Evolutionary conservation across 2,888 invertebrate species (phyloP).

Genomic region (Chrysolina americana): DNA sequence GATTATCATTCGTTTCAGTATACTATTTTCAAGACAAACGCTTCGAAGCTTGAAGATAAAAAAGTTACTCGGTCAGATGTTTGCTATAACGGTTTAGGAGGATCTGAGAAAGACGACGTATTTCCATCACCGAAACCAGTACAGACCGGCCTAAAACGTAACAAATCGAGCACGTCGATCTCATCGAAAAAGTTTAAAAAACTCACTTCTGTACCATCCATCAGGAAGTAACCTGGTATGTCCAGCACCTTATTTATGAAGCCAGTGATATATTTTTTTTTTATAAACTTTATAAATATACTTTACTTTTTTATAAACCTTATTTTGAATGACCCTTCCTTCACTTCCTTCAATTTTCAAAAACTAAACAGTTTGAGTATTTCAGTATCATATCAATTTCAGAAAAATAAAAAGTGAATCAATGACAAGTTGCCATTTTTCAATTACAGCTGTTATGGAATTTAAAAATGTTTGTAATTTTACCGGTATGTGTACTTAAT

Average conservation of each 20-base stretch:
- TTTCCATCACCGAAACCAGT: conserved; percentile 66
- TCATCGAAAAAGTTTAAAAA: conserved; percentile 59
- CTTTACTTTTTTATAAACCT: background rate
- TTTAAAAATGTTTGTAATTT: too few species aligned
- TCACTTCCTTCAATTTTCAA: too few species aligned
- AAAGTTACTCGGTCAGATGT: conserved; percentile 44
- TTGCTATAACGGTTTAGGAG: conserved; percentile 73
- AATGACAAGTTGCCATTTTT: too few species aligned
- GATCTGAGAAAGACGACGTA: conserved; percentile 72
- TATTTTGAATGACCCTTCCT: background rate
- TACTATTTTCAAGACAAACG: conserved; percentile 46
- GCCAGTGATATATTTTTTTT: conserved; percentile 19
- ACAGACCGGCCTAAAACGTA: conserved; percentile 45
- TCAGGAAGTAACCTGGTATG: background rate
- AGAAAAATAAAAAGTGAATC: too few species aligned
- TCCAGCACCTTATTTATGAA: background rate
- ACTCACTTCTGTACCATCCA: conserved; percentile 51
- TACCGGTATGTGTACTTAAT: too few species aligned
- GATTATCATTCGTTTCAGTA: conserved; percentile 39
- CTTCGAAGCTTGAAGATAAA: conserved; percentile 19
- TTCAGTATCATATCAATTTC: too few species aligned
- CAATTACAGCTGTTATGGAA: too few species aligned
- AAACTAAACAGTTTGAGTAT: too few species aligned
- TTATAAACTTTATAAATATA: conserved; percentile 6
- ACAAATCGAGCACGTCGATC: conserved; percentile 47